These are phyloP conservation scores for Cheilinus undulatus DNA, from an alignment of 2,113 vertebrate species.

Conservation along the genomic window DNA sequence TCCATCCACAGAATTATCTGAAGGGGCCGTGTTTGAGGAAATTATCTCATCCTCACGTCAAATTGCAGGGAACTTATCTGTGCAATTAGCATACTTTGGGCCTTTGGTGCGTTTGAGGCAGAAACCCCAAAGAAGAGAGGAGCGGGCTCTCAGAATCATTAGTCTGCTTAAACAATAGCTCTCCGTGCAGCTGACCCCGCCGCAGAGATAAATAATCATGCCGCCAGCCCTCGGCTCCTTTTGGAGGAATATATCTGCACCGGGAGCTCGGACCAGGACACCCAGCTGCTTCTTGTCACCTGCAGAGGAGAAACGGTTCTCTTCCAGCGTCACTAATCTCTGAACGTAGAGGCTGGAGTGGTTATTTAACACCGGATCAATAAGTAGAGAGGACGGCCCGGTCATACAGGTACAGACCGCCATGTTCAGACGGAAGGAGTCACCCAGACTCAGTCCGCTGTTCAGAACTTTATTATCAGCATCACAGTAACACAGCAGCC, in stretches of 20 bases:
- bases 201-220: conserved; percentile 10
- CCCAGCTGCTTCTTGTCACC: conserved; percentile 58
- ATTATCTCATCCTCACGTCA: conserved; percentile 76
- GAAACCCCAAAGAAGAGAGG: conserved; percentile 31
- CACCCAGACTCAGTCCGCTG: conserved; percentile 4
- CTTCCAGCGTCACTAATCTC: conserved; percentile 73
- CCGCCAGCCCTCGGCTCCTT: conserved; percentile 2
- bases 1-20: conserved; percentile 81
- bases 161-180: conserved; percentile 19
- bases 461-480: too few relatives aligned
- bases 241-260: conserved; percentile 3
- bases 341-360: conserved; percentile 68
- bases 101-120: conserved; percentile 52
- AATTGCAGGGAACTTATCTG: conserved; percentile 72
- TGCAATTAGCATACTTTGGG: conserved; percentile 74
- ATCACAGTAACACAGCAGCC: too few relatives aligned
- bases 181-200: conserved; percentile 1
- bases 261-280: not conserved
- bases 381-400: conserved; percentile 59
- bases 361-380: conserved; percentile 78
- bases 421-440: too few relatives aligned
- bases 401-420: conserved; percentile 67
- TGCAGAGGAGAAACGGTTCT: conserved; percentile 61
- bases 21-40: conserved; percentile 76
- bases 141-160: too few relatives aligned